Base-by-base conservation (phyloP, 2,113 vertebrate genomes). In the Austrofundulus limnaeus region DNA sequence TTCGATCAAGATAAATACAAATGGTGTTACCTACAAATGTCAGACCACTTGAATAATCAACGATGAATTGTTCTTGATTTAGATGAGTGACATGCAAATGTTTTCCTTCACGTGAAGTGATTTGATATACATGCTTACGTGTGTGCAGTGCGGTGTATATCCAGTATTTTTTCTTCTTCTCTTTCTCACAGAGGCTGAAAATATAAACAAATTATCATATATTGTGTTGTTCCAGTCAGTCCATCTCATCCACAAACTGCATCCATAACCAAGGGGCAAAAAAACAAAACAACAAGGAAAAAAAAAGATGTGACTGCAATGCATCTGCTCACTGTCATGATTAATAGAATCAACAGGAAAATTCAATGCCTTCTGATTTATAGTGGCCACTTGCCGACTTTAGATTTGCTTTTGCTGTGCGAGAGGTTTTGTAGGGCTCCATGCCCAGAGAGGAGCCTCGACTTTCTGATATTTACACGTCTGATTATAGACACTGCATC, bases 331-430 rank as follows among this genome's bases (percentile, higher is more conserved):
- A 53, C 68, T 61, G 62, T 76, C 62, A 67, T 60, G 38, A 80
- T 80, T 74, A 75, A 75, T 74, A 67, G 65, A 78, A 67, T 61
- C 71, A 67, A 72, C 39, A 71, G 61, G 41, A 64, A 66, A 77
- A 68, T 43, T 52, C 51, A 3, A 24, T 51, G 59, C 55, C 65
- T 73, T 74, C 50, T 55, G 56, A 62, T 78, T 77, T 69, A 66
- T 31, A 63, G 45, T 31, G 57, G 66, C 65, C 51, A 63, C 43
- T 76, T 67, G 21, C 72, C 55, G 52, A 57, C 34, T 69, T 72
- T 49, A 61, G 41, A 57, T 60, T 46, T 41, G 45, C 43, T 56
- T 62, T 24, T 43, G 24, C 54, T 48, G 38, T 31, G 43, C 50
- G 41, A 51, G 28, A 60, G 58, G 19, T 63, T 80, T 62, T 31